Conservation (phyloP, 2,113 vertebrate species). For the Platycercus adscitus region DNA sequence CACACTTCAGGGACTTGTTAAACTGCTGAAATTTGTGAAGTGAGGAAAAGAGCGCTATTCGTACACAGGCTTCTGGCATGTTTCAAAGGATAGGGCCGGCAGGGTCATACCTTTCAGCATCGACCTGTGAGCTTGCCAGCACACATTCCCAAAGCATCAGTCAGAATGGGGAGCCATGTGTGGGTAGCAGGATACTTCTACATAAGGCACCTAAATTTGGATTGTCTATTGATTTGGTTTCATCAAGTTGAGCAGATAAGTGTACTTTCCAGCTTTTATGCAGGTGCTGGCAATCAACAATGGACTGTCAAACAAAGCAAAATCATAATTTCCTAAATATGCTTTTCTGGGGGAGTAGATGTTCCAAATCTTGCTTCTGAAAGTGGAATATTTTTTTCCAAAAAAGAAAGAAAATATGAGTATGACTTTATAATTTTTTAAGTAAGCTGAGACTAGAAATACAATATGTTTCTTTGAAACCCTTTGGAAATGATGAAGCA, state of each 20-base stretch:
- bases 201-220: slow-evolving; percentile 60
- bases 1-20: slow-evolving; percentile 68
- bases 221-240: background rate
- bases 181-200: background rate
- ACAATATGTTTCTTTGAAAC: background rate
- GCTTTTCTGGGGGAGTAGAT: background rate
- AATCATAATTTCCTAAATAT: background rate
- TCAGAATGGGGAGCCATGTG: background rate
- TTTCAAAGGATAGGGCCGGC: slow-evolving; percentile 61
- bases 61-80: slow-evolving; percentile 54
- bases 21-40: slow-evolving; percentile 39
- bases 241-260: background rate
- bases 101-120: slow-evolving; percentile 49
- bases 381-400: background rate
- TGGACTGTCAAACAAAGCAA: background rate
- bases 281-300: background rate
- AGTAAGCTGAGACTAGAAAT: background rate
- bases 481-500: background rate
- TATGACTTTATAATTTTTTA: background rate
- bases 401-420: background rate
- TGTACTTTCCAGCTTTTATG: background rate
- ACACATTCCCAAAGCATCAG: slow-evolving; percentile 44
- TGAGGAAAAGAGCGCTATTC: slow-evolving; percentile 29
- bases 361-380: background rate
- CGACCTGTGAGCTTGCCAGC: background rate